Evolutionary conservation across 2,113 vertebrate genomes (phyloP), one percentile per base, ranked within the genome.

Genomic region (Sinocyclocheilus anshuiensis): DNA sequence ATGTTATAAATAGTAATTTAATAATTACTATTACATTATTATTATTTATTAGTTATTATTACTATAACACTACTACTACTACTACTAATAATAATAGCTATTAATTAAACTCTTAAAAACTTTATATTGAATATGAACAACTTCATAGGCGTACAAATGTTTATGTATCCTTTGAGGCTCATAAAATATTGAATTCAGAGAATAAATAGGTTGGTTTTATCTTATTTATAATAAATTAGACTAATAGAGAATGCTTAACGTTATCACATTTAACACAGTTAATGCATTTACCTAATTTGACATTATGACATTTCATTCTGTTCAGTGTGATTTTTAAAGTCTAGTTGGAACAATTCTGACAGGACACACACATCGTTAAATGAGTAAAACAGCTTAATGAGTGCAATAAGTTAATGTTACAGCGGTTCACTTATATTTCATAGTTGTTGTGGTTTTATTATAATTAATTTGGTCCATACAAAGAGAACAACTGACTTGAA

Each of bases 351-450:
- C 22, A 48, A 48, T 76, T 76, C 72, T 50, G 42, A 50, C n/a
- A 50, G 72, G n/a, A 76, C 72, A 76, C 72, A 76, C 72, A 76
- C 42, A 48, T 48, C 13, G 13, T 12, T 24, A 48, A 48, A 76
- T 50, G 72, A 76, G 42, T 24, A 76, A 76, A 76, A 76, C 72
- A 76, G 72, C 42, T 26, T 48, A 76, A 50, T 76, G 72, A 50
- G 22, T 76, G 72, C 72, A 75, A 15, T 75, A 48, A 24, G 72
- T 48, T 76, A 48, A 50, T 48, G 72, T 50, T 26, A 76, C n/a
- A 8, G n/a, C 12, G 2, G 13, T 76, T 16, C 22, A 48, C n/a
- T 76, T 76, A 76, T 50, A 76, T 76, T 24, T 76, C n/a, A 75
- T 45, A 13, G 10, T 15, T 45, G 10, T 45, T 75, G 11, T 12